Percentiles rank a stretch among this genome's conserved stretches.
Evolutionary conservation across 2,113 vertebrate genomes (phyloP).

Genomic region (Rhinoderma darwinii): DNA sequence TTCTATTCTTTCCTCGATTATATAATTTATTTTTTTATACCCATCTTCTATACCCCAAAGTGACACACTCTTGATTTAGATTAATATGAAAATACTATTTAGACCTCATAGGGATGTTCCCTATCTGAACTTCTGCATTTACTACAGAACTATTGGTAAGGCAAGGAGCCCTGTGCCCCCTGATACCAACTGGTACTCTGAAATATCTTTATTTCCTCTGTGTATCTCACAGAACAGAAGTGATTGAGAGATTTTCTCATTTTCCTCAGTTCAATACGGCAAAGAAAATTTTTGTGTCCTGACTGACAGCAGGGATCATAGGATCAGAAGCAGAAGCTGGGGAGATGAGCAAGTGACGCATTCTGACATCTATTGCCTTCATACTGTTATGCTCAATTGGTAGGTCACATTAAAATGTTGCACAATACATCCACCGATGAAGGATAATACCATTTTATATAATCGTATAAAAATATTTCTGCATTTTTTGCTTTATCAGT

Average conservation of each 20-base stretch:
- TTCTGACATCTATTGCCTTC: not conserved
- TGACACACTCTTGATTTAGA: not conserved
- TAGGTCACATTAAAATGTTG: not conserved
- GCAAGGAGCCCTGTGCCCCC: not conserved
- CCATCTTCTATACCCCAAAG: not conserved
- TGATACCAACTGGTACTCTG: not conserved
- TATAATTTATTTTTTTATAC: not conserved
- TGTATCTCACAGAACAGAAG: not conserved
- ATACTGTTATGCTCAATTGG: not conserved
- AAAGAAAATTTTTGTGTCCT: not conserved
- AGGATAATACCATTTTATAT: not conserved
- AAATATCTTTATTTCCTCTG: not conserved
- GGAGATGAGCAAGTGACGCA: not conserved
- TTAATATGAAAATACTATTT: not conserved
- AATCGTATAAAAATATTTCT: not conserved
- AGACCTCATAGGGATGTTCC: not conserved
- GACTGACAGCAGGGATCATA: constrained; percentile 1
- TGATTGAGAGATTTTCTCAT: not conserved
- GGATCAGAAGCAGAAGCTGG: not conserved
- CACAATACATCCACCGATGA: not conserved
- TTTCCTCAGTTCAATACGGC: not conserved
- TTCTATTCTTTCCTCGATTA: not conserved
- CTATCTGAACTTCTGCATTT: not conserved
- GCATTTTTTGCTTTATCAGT: not conserved
- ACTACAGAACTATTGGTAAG: not conserved